Evolutionary conservation across 2,113 vertebrate species (phyloP).

Genomic region (Pogonocichla stellata): DNA sequence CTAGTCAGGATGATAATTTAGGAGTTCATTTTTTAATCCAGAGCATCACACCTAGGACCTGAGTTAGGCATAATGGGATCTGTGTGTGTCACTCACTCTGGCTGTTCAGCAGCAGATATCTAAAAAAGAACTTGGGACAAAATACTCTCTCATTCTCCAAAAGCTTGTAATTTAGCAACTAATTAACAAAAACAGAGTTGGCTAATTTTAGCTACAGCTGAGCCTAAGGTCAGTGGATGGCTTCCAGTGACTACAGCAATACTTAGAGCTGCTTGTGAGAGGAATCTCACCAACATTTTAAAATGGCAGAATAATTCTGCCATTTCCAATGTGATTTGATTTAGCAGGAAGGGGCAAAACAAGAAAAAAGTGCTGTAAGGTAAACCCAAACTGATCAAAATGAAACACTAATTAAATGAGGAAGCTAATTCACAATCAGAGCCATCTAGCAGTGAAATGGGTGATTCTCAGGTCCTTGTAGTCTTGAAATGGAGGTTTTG

Average conservation of each 20-base stretch:
- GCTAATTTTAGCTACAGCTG: not conserved
- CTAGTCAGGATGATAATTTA: not conserved
- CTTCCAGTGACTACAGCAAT: not conserved
- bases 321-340: not conserved
- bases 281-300: not conserved
- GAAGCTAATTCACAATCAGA: not conserved
- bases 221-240: not conserved
- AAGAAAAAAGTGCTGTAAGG: not conserved
- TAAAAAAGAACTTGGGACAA: not conserved
- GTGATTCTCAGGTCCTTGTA: not conserved
- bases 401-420: not conserved
- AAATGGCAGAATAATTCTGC: not conserved
- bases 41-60: not conserved
- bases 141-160: not conserved
- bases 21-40: not conserved
- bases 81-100: fast-evolving
- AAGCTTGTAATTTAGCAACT: not conserved
- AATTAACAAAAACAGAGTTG: not conserved
- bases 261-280: not conserved
- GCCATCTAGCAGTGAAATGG: not conserved
- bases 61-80: not conserved
- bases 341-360: not conserved
- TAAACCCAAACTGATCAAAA: conserved; percentile 8
- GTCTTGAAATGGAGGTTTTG: not conserved
- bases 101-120: not conserved